phyloP scores from a whole-genome alignment of 2,888 invertebrate genomes.

The Drosophila ezoana region DNA sequence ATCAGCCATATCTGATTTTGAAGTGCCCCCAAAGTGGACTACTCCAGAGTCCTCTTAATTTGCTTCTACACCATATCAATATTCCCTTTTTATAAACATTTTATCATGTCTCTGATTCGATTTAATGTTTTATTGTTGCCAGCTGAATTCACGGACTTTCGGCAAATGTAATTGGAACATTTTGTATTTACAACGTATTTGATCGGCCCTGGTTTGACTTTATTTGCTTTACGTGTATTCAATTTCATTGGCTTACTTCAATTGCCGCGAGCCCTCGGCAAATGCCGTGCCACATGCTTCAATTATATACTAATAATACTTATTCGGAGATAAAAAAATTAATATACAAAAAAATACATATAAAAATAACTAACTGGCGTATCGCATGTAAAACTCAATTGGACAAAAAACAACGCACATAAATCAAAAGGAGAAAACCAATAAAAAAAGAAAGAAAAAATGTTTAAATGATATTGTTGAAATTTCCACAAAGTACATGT shows the following conservation, averaged over 20 bases:
- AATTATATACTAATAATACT: conserved; percentile 50
- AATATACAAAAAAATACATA: conserved; percentile 4
- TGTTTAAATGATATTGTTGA: background rate
- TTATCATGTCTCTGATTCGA: background rate
- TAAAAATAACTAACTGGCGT: conserved; percentile 2
- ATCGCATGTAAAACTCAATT: conserved; percentile 18
- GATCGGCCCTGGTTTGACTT: conserved; percentile 14
- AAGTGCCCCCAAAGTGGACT: background rate
- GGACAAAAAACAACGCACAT: background rate
- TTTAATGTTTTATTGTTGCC: background rate
- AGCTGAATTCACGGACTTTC: conserved; percentile 19
- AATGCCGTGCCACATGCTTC: conserved; percentile 42
- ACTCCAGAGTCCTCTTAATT: background rate
- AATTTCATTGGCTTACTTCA: conserved; percentile 36
- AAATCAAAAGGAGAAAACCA: conserved; percentile 1
- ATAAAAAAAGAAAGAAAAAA: too few relatives aligned
- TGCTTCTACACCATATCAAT: too few relatives aligned
- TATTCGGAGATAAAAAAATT: conserved; percentile 15
- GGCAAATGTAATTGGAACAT: conserved; percentile 34
- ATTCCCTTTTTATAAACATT: too few relatives aligned
- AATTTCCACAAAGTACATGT: too few relatives aligned
- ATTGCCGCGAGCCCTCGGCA: conserved; percentile 27
- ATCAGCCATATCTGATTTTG: background rate
- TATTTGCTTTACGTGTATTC: conserved; percentile 44
- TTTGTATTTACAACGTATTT: conserved; percentile 35